A percentile compares a stretch with the other conserved stretches of the same genome.
Conservation (phyloP, 1,140 invertebrate species). For the Temnothorax curvispinosus region DNA sequence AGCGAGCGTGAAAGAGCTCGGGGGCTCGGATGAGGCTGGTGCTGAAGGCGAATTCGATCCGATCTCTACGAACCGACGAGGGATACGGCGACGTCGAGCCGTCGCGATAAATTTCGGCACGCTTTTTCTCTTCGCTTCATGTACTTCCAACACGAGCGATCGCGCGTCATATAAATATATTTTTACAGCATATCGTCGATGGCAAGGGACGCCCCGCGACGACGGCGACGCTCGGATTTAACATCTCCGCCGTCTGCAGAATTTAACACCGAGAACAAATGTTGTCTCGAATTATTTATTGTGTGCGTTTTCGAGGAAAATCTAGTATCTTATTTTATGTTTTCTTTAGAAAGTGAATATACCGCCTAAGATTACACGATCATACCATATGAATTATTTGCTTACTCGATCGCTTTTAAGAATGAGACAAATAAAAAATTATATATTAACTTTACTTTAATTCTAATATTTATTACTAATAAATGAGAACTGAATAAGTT, state of each 20-base stretch:
- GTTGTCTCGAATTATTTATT: background rate
- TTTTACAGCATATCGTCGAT: background rate
- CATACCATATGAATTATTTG: background rate
- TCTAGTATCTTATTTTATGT: background rate
- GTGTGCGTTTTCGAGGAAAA: background rate
- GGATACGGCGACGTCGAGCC: constrained; percentile 13
- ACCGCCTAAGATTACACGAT: background rate
- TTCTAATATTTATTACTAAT: background rate
- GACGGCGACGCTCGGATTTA: background rate
- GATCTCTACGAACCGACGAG: constrained; percentile 3
- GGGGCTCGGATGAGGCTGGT: background rate
- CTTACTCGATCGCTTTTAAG: background rate
- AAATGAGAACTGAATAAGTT: background rate
- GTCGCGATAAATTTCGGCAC: constrained; percentile 38
- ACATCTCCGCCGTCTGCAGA: background rate
- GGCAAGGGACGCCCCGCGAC: background rate
- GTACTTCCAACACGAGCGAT: background rate
- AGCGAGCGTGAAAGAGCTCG: constrained; percentile 7
- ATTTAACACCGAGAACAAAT: background rate
- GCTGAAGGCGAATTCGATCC: constrained; percentile 18
- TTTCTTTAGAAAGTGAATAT: background rate
- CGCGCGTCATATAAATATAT: constrained; percentile 49
- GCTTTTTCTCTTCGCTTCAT: constrained; percentile 26
- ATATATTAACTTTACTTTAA: background rate
- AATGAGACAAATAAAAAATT: background rate